A percentile compares a stretch with the other conserved stretches of the same genome.
Conservation (phyloP, 2,797 vertebrate species). For the Lithobates pipiens region DNA sequence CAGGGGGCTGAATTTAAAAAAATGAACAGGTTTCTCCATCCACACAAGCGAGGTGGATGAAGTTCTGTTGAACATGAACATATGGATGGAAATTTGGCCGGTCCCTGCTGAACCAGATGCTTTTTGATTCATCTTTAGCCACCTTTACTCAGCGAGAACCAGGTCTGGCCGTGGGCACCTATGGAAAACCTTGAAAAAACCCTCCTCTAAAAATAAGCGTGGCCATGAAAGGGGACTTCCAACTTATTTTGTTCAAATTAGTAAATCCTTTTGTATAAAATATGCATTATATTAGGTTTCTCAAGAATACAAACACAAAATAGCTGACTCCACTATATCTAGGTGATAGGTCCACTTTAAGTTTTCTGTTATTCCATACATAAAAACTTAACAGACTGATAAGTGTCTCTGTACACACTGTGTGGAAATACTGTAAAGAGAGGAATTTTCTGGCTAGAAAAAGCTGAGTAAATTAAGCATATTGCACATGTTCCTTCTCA, state of each 20-base stretch:
- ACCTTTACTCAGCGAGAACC: neutral
- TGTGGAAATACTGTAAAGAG: neutral
- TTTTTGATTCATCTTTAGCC: too few species aligned
- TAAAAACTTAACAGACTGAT: neutral
- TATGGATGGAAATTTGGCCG: too few species aligned
- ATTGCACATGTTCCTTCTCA: slow-evolving; percentile 20
- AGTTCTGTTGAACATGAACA: too few species aligned
- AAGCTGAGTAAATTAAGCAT: slow-evolving; percentile 28
- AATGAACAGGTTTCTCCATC: too few species aligned
- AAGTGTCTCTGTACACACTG: neutral
- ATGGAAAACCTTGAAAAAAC: neutral
- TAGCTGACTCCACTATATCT: neutral
- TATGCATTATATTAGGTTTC: too few species aligned
- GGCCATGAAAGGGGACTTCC: too few species aligned
- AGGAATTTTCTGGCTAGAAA: neutral
- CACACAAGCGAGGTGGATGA: too few species aligned
- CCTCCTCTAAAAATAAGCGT: too few species aligned
- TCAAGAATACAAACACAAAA: neutral
- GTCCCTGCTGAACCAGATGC: too few species aligned
- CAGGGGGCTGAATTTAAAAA: too few species aligned
- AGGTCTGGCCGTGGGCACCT: neutral
- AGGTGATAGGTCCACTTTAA: neutral
- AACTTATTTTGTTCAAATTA: too few species aligned
- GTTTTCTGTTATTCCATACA: neutral
- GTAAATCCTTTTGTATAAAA: neutral